Percentiles rank a stretch among this genome's conserved stretches.
Evolutionary conservation across 2,797 vertebrate species (phyloP).

Genomic region (Pseudochromis fuscus): DNA sequence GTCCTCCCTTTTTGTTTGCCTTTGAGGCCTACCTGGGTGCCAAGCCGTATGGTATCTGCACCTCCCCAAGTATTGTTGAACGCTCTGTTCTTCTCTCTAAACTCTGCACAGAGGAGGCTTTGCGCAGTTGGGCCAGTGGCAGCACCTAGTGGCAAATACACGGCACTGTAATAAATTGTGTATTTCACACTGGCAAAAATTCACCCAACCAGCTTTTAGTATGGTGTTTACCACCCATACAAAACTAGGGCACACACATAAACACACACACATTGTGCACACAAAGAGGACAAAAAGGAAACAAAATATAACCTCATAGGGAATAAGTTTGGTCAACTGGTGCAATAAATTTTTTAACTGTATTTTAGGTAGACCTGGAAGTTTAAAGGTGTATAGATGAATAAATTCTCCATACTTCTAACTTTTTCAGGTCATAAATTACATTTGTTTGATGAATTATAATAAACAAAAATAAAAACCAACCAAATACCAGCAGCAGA

Average conservation of each 20-base stretch:
- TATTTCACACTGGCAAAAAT: conserved; percentile 38
- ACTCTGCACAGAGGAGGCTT: conserved; percentile 91
- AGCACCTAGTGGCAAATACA: conserved; percentile 88
- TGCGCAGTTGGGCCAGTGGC: conserved; percentile 89
- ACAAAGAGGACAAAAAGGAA: conserved; percentile 22
- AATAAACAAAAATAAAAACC: not conserved
- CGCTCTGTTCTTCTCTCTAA: conserved; percentile 89
- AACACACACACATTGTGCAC: conserved; percentile 10
- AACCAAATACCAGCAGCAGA: not conserved
- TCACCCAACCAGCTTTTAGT: conserved; percentile 9
- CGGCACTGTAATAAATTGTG: conserved; percentile 48
- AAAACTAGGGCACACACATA: conserved; percentile 1
- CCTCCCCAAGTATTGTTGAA: conserved; percentile 86
- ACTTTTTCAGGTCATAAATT: not conserved
- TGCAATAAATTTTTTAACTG: conserved; percentile 37
- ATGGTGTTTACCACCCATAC: not conserved
- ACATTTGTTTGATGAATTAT: conserved; percentile 3
- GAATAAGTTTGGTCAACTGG: conserved; percentile 30
- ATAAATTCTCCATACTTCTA: not conserved
- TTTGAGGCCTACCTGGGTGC: conserved; percentile 84
- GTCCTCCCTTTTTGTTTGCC: conserved; percentile 1
- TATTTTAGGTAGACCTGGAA: conserved; percentile 33
- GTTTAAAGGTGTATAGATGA: conserved; percentile 29
- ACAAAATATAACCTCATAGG: conserved; percentile 5
- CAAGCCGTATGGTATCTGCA: conserved; percentile 74